These are phyloP conservation scores for Zaprionus lachaisei DNA, from an alignment of 1,140 invertebrate species.

Conservation along the genomic window DNA sequence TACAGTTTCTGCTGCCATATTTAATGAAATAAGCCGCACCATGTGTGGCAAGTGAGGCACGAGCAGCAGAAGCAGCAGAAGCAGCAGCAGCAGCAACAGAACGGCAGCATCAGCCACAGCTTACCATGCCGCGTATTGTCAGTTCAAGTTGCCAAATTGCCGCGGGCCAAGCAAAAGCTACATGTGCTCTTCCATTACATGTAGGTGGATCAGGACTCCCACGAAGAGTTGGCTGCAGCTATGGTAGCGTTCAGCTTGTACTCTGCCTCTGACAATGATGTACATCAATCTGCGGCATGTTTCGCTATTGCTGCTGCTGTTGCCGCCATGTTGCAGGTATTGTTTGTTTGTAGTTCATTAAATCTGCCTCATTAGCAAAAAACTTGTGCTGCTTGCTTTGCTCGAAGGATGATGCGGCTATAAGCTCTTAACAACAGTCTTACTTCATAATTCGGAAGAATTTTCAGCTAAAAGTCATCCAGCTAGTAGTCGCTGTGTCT, in stretches of 20 bases:
- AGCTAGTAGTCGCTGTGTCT: no score
- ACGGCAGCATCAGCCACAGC: neutral
- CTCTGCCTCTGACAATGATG: constrained; percentile 15
- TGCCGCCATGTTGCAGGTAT: constrained; percentile 47
- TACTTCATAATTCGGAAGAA: constrained; percentile 12
- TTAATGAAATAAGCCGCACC: constrained; percentile 67
- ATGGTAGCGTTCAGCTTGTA: neutral
- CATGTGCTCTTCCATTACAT: constrained; percentile 17
- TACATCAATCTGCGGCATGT: constrained; percentile 55
- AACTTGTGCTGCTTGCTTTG: constrained; percentile 38
- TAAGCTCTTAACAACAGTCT: constrained; percentile 33
- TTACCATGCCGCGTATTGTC: neutral
- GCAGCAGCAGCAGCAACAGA: neutral
- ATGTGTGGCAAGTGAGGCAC: constrained; percentile 23
- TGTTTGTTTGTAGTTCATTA: constrained; percentile 71
- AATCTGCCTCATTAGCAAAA: constrained; percentile 70
- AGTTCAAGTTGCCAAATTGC: constrained; percentile 55
- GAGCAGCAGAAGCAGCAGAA: neutral
- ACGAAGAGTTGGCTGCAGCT: neutral
- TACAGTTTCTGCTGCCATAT: constrained; percentile 53
- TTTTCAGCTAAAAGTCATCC: neutral
- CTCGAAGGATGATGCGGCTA: constrained; percentile 5
- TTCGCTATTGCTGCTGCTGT: neutral
- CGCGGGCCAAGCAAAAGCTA: constrained; percentile 45
- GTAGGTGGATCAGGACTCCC: neutral